Evolutionary conservation across 2,113 vertebrate species (phyloP).

Genomic region (Phainopepla nitens): DNA sequence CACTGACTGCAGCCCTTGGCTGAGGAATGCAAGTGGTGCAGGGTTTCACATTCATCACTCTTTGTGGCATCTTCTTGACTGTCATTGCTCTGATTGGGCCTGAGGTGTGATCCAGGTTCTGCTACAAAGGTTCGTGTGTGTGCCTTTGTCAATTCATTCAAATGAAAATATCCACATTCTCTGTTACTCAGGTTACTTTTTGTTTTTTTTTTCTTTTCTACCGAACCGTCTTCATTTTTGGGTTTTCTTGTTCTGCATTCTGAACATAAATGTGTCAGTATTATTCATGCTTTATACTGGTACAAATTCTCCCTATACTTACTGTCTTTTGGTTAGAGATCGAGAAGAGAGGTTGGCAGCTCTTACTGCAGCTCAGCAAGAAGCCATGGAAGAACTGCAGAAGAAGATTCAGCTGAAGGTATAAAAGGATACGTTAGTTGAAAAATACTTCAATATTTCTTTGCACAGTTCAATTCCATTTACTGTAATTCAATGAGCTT

Average conservation of each 20-base stretch:
- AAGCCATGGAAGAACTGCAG: constrained; percentile 97
- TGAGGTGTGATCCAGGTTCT: neutral
- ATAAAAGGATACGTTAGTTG: neutral
- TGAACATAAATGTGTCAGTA: neutral
- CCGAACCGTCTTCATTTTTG: neutral
- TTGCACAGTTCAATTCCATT: neutral
- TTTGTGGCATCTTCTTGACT: neutral
- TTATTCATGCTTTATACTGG: neutral
- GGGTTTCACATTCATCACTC: neutral
- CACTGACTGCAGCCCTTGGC: neutral
- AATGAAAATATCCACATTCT: neutral
- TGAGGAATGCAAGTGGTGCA: neutral
- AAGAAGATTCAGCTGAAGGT: constrained; percentile 99
- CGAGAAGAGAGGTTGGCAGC: constrained; percentile 94
- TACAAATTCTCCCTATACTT: neutral
- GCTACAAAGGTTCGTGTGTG: neutral
- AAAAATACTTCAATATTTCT: neutral
- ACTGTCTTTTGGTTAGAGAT: constrained; percentile 74
- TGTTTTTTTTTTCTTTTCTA: neutral
- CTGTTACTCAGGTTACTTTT: neutral
- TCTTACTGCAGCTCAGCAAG: constrained; percentile 95
- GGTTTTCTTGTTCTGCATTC: neutral
- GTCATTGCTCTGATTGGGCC: neutral
- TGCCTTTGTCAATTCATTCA: neutral
- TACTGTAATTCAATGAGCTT: neutral